Evolutionary conservation across 2,797 vertebrate species (phyloP).

Genomic region (Todus mexicanus): DNA sequence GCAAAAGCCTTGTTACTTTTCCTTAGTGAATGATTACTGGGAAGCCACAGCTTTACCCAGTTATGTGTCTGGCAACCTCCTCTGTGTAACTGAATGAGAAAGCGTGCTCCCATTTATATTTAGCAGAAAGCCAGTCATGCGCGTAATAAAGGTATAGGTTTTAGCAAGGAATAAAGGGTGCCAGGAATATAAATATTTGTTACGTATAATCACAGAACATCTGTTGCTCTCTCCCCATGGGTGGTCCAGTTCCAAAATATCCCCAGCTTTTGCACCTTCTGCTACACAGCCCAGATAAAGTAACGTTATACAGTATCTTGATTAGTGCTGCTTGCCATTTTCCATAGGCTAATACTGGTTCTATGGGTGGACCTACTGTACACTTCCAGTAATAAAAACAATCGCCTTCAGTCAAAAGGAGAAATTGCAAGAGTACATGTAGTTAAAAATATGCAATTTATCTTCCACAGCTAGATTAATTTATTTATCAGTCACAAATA

Average conservation of each 20-base stretch:
- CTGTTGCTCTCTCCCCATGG: constrained; percentile 41
- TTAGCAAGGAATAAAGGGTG: neutral
- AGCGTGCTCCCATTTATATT: neutral
- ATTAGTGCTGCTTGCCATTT: neutral
- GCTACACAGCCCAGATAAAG: neutral
- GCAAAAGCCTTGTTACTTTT: neutral
- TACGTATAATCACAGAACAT: constrained; percentile 43
- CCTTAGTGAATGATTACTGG: neutral
- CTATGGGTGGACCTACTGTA: neutral
- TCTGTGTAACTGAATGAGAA: neutral
- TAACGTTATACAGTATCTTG: neutral
- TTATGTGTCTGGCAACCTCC: neutral
- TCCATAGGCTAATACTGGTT: neutral
- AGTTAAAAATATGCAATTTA: neutral
- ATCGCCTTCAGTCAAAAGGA: neutral
- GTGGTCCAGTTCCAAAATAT: constrained; percentile 39
- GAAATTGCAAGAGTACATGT: neutral
- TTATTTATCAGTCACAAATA: neutral
- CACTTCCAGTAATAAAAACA: neutral
- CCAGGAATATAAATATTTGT: constrained; percentile 35
- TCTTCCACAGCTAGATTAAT: neutral
- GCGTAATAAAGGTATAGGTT: neutral
- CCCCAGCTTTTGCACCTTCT: neutral
- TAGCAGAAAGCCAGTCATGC: constrained; percentile 24
- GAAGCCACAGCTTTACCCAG: neutral